phyloP scores from a whole-genome alignment of 2,888 invertebrate genomes.

The Sphaerophoria rueppellii region DNA sequence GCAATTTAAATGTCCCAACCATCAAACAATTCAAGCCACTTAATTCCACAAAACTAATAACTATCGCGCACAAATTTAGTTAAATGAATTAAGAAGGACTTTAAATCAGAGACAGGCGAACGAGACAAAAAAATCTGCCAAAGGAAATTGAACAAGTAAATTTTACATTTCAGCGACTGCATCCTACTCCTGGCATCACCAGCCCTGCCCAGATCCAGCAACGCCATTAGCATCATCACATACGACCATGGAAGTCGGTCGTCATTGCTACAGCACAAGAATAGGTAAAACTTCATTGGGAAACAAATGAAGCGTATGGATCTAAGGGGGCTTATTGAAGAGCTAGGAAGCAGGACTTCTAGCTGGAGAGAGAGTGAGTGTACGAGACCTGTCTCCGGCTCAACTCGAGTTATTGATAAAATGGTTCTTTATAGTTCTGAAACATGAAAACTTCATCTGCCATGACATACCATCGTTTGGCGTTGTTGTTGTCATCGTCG shows the following conservation, averaged over 20 bases:
- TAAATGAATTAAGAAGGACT: slow-evolving; percentile 26
- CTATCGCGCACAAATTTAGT: slow-evolving; percentile 27
- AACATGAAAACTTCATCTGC: slow-evolving; percentile 66
- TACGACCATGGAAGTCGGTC: slow-evolving; percentile 3
- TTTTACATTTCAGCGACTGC: slow-evolving; percentile 66
- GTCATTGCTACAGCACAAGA: slow-evolving; percentile 16
- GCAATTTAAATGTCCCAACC: background rate
- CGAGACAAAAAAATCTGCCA: background rate
- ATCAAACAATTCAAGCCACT: slow-evolving; percentile 1
- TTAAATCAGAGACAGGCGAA: slow-evolving; percentile 31
- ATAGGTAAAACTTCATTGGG: slow-evolving; percentile 17
- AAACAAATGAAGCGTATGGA: slow-evolving; percentile 53
- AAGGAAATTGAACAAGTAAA: slow-evolving; percentile 69
- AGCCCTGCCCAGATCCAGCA: too few relatives aligned
- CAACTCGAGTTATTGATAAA: slow-evolving; percentile 70
- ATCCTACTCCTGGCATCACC: slow-evolving; percentile 56
- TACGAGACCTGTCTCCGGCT: slow-evolving; percentile 67
- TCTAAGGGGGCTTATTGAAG: background rate
- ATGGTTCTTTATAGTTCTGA: slow-evolving; percentile 44
- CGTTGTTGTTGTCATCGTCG: background rate
- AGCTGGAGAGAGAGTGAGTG: background rate
- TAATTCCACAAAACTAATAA: slow-evolving; percentile 30
- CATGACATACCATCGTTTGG: slow-evolving; percentile 25
- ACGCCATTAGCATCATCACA: background rate
- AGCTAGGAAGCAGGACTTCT: background rate